Base-by-base conservation (phyloP, 2,888 invertebrate species). In the Scaptomyza flava region DNA sequence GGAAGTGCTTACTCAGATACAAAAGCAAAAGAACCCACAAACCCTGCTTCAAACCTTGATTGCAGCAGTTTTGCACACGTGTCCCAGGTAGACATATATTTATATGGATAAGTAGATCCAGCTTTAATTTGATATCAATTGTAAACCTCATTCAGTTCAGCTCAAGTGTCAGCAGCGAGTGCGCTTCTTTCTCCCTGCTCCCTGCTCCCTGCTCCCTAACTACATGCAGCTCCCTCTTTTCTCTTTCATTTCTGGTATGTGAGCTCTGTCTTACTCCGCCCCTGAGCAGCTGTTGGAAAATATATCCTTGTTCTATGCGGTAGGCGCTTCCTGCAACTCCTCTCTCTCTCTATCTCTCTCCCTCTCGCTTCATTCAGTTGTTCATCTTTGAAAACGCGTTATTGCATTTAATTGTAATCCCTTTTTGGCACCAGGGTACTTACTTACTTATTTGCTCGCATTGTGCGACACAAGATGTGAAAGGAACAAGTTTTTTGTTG, bases 291-390 rank as follows among this genome's bases (percentile, higher is more conserved):
- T 75, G 76, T 51, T 63, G 47, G 34, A 34, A 53, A 45, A 51
- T 20, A 51, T 30, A 51, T 60, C 48, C 62, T 59, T 61, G n/a
- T 31, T 30, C 20, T 31, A 60, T 56, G 51, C 78, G 79, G 80
- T 77, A 90, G 91, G 89, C 90, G 90, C 90, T 90, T 90, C 91
- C 91, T 87, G 91, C 72, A 80, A 84, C 90, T 88, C 90, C 90
- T 81, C 77, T 78, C 33, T 27, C 33, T 33, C 2, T 34, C 14
- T 8, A 1, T 38, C 38, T 8, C 17, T 38, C 4, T 23, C 17
- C 17, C 17, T 23, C 38, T 14, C 14, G n/a, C 79, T 64, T 31
- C 30, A 45, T 14, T 12, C n/a, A 60, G 60, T 78, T 64, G 61
- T 62, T 47, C 70, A 66, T 67, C 59, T 17, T 17, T 79, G 56